Percentiles rank a stretch among this genome's conserved stretches.
Evolutionary conservation across 1,140 invertebrate species (phyloP).

Genomic region (Bombus pyrosoma): DNA sequence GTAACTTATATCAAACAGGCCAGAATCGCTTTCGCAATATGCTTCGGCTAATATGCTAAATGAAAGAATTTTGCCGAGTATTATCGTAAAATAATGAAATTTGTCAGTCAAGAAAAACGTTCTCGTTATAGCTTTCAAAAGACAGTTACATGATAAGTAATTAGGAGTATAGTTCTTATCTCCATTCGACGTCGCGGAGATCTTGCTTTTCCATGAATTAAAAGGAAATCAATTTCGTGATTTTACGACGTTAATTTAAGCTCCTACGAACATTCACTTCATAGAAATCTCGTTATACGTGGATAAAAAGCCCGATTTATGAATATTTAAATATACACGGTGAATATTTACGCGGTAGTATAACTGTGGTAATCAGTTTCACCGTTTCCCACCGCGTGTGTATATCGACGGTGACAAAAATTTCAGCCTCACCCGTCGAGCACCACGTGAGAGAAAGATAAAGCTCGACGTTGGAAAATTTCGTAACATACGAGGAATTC

Average conservation of each 20-base stretch:
- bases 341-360: neutral
- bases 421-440: neutral
- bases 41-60: too few species aligned
- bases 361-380: constrained; percentile 4
- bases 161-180: neutral
- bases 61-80: too few species aligned
- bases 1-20: neutral
- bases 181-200: neutral
- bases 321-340: neutral
- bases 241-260: neutral
- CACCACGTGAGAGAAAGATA: neutral
- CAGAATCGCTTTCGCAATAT: neutral
- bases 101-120: too few species aligned
- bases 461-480: neutral
- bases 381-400: too few species aligned
- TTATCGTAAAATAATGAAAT: neutral
- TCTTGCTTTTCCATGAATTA: neutral
- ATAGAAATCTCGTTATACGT: too few species aligned
- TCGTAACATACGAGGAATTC: constrained; percentile 28
- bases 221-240: neutral
- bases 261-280: neutral
- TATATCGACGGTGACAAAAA: neutral
- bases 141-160: neutral
- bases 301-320: constrained; percentile 1
- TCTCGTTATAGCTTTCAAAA: neutral